Conservation (phyloP, 1,140 invertebrate species). For the Gonatopus flavifemur region DNA sequence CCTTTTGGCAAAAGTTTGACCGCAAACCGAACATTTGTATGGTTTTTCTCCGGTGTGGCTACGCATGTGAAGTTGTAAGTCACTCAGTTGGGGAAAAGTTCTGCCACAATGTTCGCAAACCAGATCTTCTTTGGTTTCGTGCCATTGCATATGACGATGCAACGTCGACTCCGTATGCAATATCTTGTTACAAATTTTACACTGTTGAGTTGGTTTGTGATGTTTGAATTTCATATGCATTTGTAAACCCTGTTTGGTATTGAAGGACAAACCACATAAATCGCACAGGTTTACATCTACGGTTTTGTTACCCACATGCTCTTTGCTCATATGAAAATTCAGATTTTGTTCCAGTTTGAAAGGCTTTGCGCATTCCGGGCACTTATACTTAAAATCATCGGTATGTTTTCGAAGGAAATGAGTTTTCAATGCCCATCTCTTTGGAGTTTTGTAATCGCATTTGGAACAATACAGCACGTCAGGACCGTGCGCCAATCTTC, state of each 20-base stretch:
- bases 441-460: slow-evolving; percentile 31
- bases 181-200: slow-evolving; percentile 32
- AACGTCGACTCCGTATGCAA: slow-evolving; percentile 30
- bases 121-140: slow-evolving; percentile 37
- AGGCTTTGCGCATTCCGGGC: slow-evolving; percentile 56
- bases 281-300: slow-evolving; percentile 37
- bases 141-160: slow-evolving; percentile 37
- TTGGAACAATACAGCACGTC: slow-evolving; percentile 29
- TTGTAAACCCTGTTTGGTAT: slow-evolving; percentile 28
- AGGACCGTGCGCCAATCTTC: slow-evolving; percentile 18
- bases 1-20: slow-evolving; percentile 40
- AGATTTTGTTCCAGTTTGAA: slow-evolving; percentile 52
- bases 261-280: slow-evolving; percentile 37
- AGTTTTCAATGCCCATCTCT: slow-evolving; percentile 24
- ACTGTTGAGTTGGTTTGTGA: slow-evolving; percentile 34
- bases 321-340: too few species aligned
- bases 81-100: slow-evolving; percentile 36
- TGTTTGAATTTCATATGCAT: slow-evolving; percentile 37
- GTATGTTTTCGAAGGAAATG: slow-evolving; percentile 38
- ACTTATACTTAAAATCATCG: slow-evolving; percentile 53
- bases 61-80: slow-evolving; percentile 54
- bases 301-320: slow-evolving; percentile 47
- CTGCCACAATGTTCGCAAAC: slow-evolving; percentile 44
- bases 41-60: slow-evolving; percentile 65
- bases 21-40: slow-evolving; percentile 62